Conservation (phyloP, 2,113 vertebrate genomes). For the Solea senegalensis region DNA sequence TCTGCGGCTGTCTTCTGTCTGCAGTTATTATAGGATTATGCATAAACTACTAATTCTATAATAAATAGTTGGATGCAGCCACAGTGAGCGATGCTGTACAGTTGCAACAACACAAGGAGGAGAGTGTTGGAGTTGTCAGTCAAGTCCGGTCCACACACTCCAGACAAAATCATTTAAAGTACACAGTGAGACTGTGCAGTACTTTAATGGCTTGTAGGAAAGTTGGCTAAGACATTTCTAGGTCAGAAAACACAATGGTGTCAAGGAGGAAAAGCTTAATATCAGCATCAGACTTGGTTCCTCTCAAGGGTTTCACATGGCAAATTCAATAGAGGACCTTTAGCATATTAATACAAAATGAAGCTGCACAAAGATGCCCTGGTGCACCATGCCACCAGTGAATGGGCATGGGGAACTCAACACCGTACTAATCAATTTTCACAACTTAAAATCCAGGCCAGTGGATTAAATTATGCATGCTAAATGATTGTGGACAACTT, state of each 20-base stretch:
- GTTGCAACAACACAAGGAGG: no score
- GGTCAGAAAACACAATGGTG: conserved; percentile 63
- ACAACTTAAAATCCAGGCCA: conserved; percentile 83
- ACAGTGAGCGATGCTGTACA: background rate
- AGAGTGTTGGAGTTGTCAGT: background rate
- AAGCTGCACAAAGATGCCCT: conserved; percentile 78
- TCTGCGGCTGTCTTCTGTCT: conserved; percentile 3
- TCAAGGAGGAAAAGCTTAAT: conserved; percentile 63
- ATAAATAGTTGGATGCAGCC: background rate
- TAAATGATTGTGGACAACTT: conserved; percentile 67
- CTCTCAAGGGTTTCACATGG: conserved; percentile 76
- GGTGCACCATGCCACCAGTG: conserved; percentile 55
- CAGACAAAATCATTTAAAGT: conserved; percentile 12
- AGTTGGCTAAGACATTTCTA: conserved; percentile 58
- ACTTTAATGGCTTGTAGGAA: conserved; percentile 60
- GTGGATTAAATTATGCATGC: conserved; percentile 84
- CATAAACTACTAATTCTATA: conserved; percentile 1
- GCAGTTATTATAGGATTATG: background rate
- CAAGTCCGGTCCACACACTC: background rate
- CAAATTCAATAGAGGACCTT: conserved; percentile 73
- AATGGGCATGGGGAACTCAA: conserved; percentile 81
- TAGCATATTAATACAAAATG: conserved; percentile 82
- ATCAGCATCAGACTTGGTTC: conserved; percentile 60
- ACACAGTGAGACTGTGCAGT: conserved; percentile 22
- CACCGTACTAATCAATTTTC: conserved; percentile 85